Base-by-base conservation (phyloP, 2,797 vertebrate genomes). In the Taeniopygia guttata region DNA sequence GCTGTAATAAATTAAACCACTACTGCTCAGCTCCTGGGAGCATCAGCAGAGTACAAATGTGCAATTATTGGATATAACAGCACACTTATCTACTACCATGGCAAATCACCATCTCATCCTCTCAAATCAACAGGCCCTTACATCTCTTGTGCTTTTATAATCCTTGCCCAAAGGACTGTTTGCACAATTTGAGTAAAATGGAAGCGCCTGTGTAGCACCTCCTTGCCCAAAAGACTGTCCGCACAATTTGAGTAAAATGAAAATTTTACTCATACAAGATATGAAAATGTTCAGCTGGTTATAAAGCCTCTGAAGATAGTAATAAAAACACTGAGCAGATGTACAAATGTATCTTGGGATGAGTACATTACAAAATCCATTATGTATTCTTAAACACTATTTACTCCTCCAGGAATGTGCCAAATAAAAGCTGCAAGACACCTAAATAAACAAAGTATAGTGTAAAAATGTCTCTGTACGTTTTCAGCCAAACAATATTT, bases 391-490 rank as follows among this genome's bases (percentile, higher is more conserved):
- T 80, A 91, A 95, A 95, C 94, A 67, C 49, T 89, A 72, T 94
- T 93, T 94, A 86, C 84, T 96, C 21, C 52, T 92, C 92, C 64
- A 92, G 70, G 84, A 94, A 94, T 85, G 88, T 93, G 90, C 68
- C 93, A 96, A 96, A 95, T 79, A 96, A 95, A 97, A 95, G 93
- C 78, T 83, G 86, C 16, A 56, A 89, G 90, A 95, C 87, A 92
- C 89, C 90, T 93, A 95, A 66, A 96, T 96, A 97, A 97, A 97
- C 95, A 94, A 91, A 96, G 87, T n/a, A 34, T 66, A 22, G 21
- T n/a, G 26, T 64, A 69, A 82, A 94, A 94, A 94, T 66, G 52
- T 36, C 69, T 90, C 76, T 63, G 32, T 58, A 91, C 25, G 8
- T 87, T 90, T 94, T 94, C 48, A 94, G 86, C 79, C 95, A 96